Evolutionary conservation across 2,888 invertebrate species (phyloP).

Genomic region (Syrphus vitripennis): DNA sequence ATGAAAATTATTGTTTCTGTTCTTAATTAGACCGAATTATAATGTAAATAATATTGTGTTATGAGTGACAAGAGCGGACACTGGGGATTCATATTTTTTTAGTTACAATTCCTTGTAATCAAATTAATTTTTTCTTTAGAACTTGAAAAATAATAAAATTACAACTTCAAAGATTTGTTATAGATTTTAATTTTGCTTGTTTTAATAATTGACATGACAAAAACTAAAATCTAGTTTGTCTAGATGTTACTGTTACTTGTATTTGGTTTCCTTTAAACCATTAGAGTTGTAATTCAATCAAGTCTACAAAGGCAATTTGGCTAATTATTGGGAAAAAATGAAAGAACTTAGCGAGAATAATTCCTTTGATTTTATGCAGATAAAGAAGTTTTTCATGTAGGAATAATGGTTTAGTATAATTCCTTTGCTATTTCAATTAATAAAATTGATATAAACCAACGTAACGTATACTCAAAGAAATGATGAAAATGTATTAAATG

Average conservation of each 20-base stretch:
- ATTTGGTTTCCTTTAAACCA: not conserved
- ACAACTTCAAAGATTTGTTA: no score
- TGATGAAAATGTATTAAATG: no score
- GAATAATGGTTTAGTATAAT: no score
- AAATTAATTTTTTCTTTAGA: no score
- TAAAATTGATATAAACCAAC: no score
- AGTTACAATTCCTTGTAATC: not conserved
- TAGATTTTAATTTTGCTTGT: no score
- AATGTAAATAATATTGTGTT: not conserved
- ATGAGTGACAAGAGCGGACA: not conserved
- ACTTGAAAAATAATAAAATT: not conserved
- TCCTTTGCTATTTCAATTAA: no score
- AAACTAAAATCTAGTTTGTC: no score
- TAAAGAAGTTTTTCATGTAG: no score
- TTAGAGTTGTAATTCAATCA: not conserved
- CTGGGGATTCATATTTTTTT: not conserved
- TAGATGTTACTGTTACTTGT: not conserved
- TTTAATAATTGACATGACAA: no score
- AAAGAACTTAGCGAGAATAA: not conserved
- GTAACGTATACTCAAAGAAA: no score
- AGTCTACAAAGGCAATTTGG: not conserved
- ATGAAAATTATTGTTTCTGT: conserved; percentile 71
- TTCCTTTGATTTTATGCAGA: not conserved
- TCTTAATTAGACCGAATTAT: conserved; percentile 62
- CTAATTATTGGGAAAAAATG: not conserved